Base-by-base conservation (phyloP, 2,888 invertebrate species). In the Syrista parreyssii region DNA sequence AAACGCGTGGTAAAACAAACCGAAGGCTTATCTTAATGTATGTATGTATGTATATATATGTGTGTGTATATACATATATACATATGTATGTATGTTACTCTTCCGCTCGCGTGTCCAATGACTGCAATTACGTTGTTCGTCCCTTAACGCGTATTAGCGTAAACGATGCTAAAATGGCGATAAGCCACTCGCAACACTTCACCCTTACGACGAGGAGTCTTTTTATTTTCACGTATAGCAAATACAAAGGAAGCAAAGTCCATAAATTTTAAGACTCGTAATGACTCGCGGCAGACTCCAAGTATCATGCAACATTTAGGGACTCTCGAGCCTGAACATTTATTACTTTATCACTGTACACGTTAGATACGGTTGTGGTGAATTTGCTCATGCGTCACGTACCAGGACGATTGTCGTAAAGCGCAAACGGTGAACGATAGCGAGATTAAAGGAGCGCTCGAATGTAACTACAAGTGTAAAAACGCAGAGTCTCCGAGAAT, bases 251-350 rank as follows among this genome's bases (percentile, higher is more conserved):
- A 55, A 55, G 55, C 55, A 55, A 55, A 55, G 23, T 9, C 23
- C 23, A 23, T 55, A 23, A 23, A 23, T 23, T 55, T 9, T 2
- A 55, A 23, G 9, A 15, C 9, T 9, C 75, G 74, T 31, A 79
- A 78, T 75, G 78, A 79, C 75, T 72, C 68, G 68, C 76, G 79
- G 79, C 79, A 78, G 75, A 77, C 76, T 73, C 80, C 79, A 68
- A 78, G 76, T 75, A 76, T 83, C 79, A 75, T 79, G 83, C 80
- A 83, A 82, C 77, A 82, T 84, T 83, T 79, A 85, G 81, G 82
- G 83, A 80, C 6, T 78, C 76, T 75, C 79, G 75, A 76, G 75
- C 55, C 73, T 75, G 68, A 55, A 77, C 23, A 23, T 55, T 55
- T 55, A 55, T 34, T 32, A 32, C 30, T 75, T 55, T 71, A 30